Evolutionary conservation across 37 sponge, comb jelly and placozoan species (phyloP).

Genomic region (Trichoplax adhaerens): DNA sequence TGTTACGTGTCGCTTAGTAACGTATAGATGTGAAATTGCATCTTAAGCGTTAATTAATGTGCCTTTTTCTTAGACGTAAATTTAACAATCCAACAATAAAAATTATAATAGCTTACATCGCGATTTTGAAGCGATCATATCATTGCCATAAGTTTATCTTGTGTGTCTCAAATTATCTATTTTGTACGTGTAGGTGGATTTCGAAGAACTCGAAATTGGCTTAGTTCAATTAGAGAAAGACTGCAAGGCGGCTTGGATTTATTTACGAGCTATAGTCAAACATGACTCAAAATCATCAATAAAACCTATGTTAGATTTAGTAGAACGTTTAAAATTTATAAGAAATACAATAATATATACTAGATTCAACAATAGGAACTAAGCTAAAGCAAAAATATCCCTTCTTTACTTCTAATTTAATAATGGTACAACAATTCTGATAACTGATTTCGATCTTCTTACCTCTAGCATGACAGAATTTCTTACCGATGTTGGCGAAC

Average conservation of each 20-base stretch:
- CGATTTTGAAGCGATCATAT: neutral
- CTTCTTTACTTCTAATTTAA: too few species aligned
- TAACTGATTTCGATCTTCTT: neutral
- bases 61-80: too few species aligned
- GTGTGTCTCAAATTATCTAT: conserved; percentile 3
- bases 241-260: conserved; percentile 46
- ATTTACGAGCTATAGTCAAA: conserved; percentile 61
- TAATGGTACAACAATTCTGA: too few species aligned
- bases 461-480: conserved; percentile 41
- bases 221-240: conserved; percentile 37
- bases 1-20: neutral
- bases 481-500: conserved; percentile 60
- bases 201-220: conserved; percentile 11
- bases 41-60: too few species aligned
- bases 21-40: too few species aligned
- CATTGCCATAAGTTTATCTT: neutral
- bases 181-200: conserved; percentile 34
- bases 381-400: too few species aligned
- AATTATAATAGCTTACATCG: too few species aligned
- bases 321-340: too few species aligned
- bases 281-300: conserved; percentile 10
- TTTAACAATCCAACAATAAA: too few species aligned
- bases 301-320: too few species aligned
- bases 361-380: too few species aligned
- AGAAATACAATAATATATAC: too few species aligned